Percentiles rank a stretch among this genome's conserved stretches.
phyloP scores from a whole-genome alignment of 2,797 vertebrate genomes.

The Mycteria americana region DNA sequence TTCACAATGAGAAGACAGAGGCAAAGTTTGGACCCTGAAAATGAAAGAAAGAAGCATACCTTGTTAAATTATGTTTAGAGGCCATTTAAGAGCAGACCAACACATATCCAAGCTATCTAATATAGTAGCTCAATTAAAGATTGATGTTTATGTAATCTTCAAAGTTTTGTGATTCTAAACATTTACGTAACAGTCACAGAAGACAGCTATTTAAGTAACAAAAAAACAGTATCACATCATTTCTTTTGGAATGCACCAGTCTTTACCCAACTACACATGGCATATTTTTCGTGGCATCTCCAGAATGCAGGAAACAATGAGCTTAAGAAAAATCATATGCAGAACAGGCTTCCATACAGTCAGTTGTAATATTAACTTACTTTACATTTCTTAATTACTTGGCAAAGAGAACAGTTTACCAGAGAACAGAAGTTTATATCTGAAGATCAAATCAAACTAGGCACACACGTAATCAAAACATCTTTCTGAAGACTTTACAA shows the following conservation, averaged over 20 bases:
- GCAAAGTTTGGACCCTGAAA: neutral
- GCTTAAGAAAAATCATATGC: neutral
- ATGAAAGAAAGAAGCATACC: neutral
- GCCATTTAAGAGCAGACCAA: neutral
- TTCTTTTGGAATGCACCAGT: neutral
- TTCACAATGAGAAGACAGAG: neutral
- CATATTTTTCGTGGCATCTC: neutral
- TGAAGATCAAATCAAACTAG: slow-evolving; percentile 40
- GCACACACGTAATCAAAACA: slow-evolving; percentile 1
- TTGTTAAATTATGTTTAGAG: neutral
- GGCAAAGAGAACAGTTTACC: neutral
- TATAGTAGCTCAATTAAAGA: neutral
- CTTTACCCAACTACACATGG: neutral
- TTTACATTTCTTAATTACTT: slow-evolving; percentile 19
- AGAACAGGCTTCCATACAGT: neutral
- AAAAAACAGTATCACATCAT: neutral
- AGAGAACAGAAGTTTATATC: neutral
- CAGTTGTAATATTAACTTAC: neutral
- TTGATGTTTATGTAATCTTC: neutral
- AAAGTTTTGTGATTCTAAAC: neutral
- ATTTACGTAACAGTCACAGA: neutral
- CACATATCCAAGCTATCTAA: neutral
- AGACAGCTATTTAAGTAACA: neutral
- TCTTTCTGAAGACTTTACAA: slow-evolving; percentile 46
- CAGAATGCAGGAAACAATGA: neutral